Base-by-base conservation (phyloP, 2,888 invertebrate species). In the Gymnoscelis rufifasciata region DNA sequence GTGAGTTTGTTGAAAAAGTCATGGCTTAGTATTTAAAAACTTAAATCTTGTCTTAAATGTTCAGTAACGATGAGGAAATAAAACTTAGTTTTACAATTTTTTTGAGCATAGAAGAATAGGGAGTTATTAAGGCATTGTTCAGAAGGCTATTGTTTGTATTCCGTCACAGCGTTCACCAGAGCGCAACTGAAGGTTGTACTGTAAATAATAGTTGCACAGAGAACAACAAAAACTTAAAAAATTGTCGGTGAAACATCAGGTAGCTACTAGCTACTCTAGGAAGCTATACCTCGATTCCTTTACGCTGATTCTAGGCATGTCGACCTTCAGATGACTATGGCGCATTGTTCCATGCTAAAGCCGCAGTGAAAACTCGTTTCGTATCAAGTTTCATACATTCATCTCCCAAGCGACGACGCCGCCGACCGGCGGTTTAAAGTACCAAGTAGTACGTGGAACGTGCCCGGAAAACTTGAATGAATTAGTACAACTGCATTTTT, bases 111-210 rank as follows among this genome's bases (percentile, higher is more conserved):
- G 47, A 45, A 50, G 62, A 60, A 66, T 73, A 62, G 62, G 72
- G 70, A 78, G 74, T 60, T 37, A 39, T 41, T 45, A 38, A 47
- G 41, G 42, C 56, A 64, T 64, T 68, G 73, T 77, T 19, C 19
- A 75, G 78, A 74, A 74, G 71, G 66, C 69, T 65, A 74, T 81
- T 80, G 78, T 81, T 72, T 70, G 60, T 66, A 64, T 71, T 71
- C 73, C 73, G 72, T 69, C 74, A 64, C 63, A 62, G 66, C 54
- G 67, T 47, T 68, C 79, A 76, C 52, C 71, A 68, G 76, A 80
- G 76, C 81, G 77, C 56, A 63, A 77, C 78, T 54, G 52, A 65
- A 68, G 70, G 66, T 67, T 72, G 51, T 52, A 30, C 26, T 24
- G 38, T 31, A 43, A 38, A 47, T 54, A 49, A 48, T 47, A 29